Evolutionary conservation across 2,797 vertebrate species (phyloP).

Genomic region (Ctenosaura bakeri): DNA sequence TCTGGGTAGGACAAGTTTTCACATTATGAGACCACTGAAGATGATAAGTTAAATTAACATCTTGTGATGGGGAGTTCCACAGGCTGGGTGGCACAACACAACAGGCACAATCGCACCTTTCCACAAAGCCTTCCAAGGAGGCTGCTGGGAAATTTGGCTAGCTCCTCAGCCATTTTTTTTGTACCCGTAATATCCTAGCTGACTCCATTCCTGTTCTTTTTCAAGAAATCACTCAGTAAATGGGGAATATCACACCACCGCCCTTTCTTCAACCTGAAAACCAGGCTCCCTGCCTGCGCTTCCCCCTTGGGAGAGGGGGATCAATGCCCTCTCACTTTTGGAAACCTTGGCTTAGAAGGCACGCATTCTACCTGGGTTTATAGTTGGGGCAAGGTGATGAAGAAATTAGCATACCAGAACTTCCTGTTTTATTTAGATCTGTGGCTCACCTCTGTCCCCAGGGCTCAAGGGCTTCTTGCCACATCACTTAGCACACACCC

Average conservation of each 20-base stretch:
- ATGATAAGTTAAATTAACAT: background rate
- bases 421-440: constrained; percentile 14
- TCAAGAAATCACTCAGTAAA: background rate
- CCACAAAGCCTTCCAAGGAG: background rate
- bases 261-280: background rate
- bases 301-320: background rate
- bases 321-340: background rate
- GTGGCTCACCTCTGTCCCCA: background rate
- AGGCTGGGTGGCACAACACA: background rate
- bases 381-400: constrained; percentile 10
- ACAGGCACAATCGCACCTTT: background rate
- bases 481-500: constrained; percentile 25
- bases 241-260: background rate
- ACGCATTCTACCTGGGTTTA: background rate
- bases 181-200: too few species aligned
- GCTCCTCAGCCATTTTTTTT: background rate
- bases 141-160: background rate
- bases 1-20: background rate
- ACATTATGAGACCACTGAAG: too few species aligned
- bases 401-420: constrained; percentile 3
- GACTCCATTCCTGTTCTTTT: background rate
- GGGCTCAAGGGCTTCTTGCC: background rate
- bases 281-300: background rate
- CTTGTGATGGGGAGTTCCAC: background rate
- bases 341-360: background rate